Evolutionary conservation across 2,797 vertebrate genomes (phyloP).

Genomic region (Pseudochirops corinnae): DNA sequence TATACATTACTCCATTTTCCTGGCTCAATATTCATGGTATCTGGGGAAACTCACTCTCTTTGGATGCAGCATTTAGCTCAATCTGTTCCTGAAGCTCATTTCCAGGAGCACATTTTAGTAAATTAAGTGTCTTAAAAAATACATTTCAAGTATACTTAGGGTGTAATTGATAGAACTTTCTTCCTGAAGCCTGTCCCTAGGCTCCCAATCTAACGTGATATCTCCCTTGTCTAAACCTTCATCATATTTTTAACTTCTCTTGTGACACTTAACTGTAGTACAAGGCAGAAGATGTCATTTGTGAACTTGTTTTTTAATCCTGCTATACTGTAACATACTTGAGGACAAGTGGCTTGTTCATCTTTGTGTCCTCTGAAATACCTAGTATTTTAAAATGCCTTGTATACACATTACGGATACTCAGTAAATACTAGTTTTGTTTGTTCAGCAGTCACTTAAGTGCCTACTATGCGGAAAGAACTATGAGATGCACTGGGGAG

Average conservation of each 20-base stretch:
- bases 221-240: not conserved
- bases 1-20: conserved; percentile 13
- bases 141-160: not conserved
- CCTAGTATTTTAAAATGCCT: not conserved
- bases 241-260: not conserved
- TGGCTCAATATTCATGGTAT: conserved; percentile 2
- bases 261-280: not conserved
- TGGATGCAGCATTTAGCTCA: conserved; percentile 17
- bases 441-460: conserved; percentile 35
- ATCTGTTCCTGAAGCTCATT: conserved; percentile 58
- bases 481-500: not conserved
- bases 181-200: not conserved
- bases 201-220: not conserved
- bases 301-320: not conserved
- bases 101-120: conserved; percentile 51
- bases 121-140: conserved; percentile 33
- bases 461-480: not conserved
- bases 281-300: not conserved
- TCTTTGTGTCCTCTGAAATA: conserved; percentile 9
- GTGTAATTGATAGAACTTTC: not conserved
- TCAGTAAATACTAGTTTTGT: not conserved
- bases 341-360: conserved; percentile 26
- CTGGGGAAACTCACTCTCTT: conserved; percentile 27
- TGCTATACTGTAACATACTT: not conserved
- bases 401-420: not conserved